These are phyloP conservation scores for Grammomys surdaster DNA, from an alignment of 2,113 vertebrate genomes.

Conservation along the genomic window DNA sequence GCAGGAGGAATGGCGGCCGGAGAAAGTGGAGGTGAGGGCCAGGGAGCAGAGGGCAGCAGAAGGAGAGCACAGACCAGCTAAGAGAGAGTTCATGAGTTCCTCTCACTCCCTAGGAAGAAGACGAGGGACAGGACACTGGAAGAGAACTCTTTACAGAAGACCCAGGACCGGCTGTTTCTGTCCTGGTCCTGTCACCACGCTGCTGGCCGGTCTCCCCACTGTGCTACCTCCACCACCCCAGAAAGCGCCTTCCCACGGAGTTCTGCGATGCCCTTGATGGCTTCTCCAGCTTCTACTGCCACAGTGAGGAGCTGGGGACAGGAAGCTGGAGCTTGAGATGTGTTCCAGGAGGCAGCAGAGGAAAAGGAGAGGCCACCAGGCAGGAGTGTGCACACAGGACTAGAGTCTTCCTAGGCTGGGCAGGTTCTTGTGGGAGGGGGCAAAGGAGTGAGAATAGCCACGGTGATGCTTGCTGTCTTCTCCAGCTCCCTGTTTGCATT, in stretches of 20 bases:
- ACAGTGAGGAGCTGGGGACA: constrained; percentile 88
- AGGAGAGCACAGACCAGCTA: neutral
- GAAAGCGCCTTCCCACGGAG: constrained; percentile 85
- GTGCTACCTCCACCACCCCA: constrained; percentile 91
- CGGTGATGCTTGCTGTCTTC: neutral
- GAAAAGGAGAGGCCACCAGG: neutral
- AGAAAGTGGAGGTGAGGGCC: constrained; percentile 65
- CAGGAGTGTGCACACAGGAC: neutral
- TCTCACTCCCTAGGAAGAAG: constrained; percentile 58
- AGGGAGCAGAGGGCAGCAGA: neutral
- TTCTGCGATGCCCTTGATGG: constrained; percentile 89
- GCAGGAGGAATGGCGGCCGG: constrained; percentile 40
- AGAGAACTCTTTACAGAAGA: constrained; percentile 79
- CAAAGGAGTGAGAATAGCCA: neutral
- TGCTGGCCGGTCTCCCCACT: constrained; percentile 94
- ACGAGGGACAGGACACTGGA: constrained; percentile 50
- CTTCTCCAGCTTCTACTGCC: constrained; percentile 93
- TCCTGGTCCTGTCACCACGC: constrained; percentile 93
- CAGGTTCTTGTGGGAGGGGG: neutral
- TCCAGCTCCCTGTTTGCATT: neutral
- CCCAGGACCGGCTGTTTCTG: constrained; percentile 85
- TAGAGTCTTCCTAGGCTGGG: neutral
- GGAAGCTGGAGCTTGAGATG: constrained; percentile 26
- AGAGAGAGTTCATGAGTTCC: constrained; percentile 32
- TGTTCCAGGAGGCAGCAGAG: constrained; percentile 44